Percentiles rank a stretch among this genome's conserved stretches.
Evolutionary conservation across 1,140 invertebrate species (phyloP).

Genomic region (Drosophila tropicalis): DNA sequence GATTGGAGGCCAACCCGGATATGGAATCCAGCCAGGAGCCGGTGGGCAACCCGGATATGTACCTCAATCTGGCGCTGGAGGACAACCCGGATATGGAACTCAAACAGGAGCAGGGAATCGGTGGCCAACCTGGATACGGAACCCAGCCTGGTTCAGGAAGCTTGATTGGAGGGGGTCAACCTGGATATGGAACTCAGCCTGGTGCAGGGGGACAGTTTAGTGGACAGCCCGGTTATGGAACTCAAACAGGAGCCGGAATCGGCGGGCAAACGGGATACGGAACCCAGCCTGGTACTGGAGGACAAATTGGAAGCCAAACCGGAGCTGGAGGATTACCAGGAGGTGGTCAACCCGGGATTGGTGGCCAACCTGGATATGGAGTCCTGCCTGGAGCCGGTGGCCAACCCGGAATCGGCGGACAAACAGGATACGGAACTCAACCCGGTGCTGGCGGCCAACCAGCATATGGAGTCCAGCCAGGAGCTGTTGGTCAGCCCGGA

Average conservation of each 20-base stretch:
- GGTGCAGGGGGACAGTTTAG: no score
- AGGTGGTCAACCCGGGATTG: slow-evolving; percentile 7
- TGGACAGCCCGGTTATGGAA: no score
- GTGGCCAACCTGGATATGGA: not conserved
- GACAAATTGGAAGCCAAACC: slow-evolving; percentile 11
- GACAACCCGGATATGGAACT: slow-evolving; percentile 13
- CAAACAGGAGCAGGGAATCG: not conserved
- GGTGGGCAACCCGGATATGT: no score
- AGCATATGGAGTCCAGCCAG: not conserved
- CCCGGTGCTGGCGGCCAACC: no score
- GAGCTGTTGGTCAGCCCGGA: slow-evolving; percentile 5
- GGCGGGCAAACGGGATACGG: no score
- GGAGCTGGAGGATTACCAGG: slow-evolving; percentile 7
- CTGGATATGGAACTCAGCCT: slow-evolving; percentile 21
- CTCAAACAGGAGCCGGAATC: slow-evolving; percentile 5
- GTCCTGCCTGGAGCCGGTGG: slow-evolving; percentile 11
- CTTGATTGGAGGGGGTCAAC: not conserved
- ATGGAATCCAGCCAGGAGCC: slow-evolving; percentile 27
- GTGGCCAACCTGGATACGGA: not conserved
- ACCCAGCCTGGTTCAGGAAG: slow-evolving; percentile 17
- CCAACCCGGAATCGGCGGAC: slow-evolving; percentile 1
- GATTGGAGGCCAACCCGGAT: not conserved
- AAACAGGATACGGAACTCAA: slow-evolving; percentile 18
- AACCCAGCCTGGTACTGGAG: not conserved
- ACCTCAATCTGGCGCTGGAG: slow-evolving; percentile 12